phyloP scores from a whole-genome alignment of 2,113 vertebrate genomes.

The Phalacrocorax aristotelis region DNA sequence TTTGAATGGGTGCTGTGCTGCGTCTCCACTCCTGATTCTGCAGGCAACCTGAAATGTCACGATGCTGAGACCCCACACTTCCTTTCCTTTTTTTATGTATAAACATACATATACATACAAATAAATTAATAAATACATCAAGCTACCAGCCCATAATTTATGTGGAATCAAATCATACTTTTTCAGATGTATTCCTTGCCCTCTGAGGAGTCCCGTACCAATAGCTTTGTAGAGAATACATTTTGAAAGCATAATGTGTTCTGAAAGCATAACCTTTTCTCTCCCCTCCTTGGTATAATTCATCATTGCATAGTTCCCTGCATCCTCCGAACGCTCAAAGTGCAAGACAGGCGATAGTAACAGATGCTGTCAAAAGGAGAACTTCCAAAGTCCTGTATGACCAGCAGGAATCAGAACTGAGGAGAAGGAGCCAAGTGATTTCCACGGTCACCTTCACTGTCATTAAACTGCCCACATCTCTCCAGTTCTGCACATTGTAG shows the following conservation, averaged over 20 bases:
- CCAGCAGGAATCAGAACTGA: not conserved
- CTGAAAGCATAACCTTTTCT: not conserved
- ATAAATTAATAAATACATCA: not conserved
- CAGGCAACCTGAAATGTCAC: not conserved
- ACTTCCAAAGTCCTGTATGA: not conserved
- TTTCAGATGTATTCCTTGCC: not conserved
- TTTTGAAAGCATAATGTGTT: not conserved
- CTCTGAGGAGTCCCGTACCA: not conserved
- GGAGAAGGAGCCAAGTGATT: not conserved
- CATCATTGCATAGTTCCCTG: not conserved
- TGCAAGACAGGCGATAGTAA: not conserved
- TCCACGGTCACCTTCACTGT: not conserved
- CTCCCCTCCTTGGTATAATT: not conserved
- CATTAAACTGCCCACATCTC: not conserved
- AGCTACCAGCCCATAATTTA: not conserved
- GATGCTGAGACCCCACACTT: not conserved
- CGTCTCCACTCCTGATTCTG: not conserved
- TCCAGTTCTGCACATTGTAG: not conserved
- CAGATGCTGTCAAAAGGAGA: not conserved
- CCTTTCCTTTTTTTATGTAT: not conserved
- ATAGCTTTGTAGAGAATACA: not conserved
- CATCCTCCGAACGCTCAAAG: not conserved
- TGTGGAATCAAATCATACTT: not conserved
- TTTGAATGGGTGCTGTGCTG: not conserved
- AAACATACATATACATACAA: not conserved